A percentile compares a stretch with the other conserved stretches of the same genome.
Evolutionary conservation across 2,113 vertebrate species (phyloP).

Genomic region (Pantherophis guttatus): DNA sequence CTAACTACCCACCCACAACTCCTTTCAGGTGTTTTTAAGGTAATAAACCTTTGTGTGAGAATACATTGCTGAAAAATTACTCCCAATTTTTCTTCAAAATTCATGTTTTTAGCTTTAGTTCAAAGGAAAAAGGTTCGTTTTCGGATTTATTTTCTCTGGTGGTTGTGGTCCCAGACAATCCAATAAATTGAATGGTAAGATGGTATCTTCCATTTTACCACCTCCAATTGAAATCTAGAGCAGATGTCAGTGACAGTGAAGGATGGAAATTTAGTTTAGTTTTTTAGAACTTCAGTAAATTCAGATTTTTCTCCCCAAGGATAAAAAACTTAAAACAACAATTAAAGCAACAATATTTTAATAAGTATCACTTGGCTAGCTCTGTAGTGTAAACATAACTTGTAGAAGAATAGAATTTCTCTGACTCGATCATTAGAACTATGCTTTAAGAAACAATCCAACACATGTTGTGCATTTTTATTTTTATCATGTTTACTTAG

Average conservation of each 20-base stretch:
- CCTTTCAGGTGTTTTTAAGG: neutral
- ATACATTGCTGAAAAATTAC: neutral
- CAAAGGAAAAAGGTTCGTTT: neutral
- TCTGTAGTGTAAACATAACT: neutral
- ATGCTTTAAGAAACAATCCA: neutral
- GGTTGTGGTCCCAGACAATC: neutral
- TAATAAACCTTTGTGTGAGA: neutral
- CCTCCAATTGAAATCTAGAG: neutral
- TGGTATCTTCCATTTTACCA: neutral
- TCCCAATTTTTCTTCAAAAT: neutral
- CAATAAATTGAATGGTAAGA: neutral
- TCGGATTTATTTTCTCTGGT: neutral
- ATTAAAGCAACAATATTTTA: neutral
- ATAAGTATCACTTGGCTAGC: neutral
- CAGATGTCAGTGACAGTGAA: neutral
- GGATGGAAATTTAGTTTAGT: neutral
- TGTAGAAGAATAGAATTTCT: neutral
- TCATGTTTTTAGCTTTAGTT: neutral
- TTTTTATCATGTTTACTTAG: neutral
- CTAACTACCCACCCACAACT: accelerated
- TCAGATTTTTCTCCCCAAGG: neutral
- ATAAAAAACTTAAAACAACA: neutral
- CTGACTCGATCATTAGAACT: neutral
- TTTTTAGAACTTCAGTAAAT: neutral
- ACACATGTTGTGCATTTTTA: neutral